Evolutionary conservation across 2,888 invertebrate species (phyloP).

Genomic region (Lasioglossum vierecki): DNA sequence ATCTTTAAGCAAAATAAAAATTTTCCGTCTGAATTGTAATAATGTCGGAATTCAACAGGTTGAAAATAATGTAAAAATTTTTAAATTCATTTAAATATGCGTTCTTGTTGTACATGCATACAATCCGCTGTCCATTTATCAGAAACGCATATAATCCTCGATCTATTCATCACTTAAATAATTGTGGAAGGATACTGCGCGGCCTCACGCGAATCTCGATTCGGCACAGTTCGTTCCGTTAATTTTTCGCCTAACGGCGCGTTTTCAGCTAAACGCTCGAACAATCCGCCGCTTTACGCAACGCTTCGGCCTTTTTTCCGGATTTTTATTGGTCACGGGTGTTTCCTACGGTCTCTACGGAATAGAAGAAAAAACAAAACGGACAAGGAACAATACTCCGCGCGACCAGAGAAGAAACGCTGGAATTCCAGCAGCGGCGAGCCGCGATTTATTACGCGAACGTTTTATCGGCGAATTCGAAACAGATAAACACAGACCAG

Average conservation of each 20-base stretch:
- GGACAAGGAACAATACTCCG: constrained; percentile 16
- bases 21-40: too few relatives aligned
- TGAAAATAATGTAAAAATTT: too few relatives aligned
- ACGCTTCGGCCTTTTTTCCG: constrained; percentile 14
- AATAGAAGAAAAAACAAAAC: neutral
- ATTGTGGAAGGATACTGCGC: neutral
- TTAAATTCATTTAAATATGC: too few relatives aligned
- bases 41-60: too few relatives aligned
- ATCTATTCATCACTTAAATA: neutral
- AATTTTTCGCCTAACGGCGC: constrained; percentile 31
- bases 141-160: neutral
- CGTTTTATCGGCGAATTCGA: constrained; percentile 19
- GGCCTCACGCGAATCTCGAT: neutral
- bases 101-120: too few relatives aligned
- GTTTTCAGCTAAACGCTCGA: constrained; percentile 21
- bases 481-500: neutral
- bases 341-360: neutral
- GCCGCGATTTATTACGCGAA: constrained; percentile 17
- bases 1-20: too few relatives aligned
- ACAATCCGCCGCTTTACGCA: constrained; percentile 31
- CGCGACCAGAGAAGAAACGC: neutral
- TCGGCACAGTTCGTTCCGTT: neutral
- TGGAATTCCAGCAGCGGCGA: neutral
- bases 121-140: too few relatives aligned
- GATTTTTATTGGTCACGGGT: constrained; percentile 23